Base-by-base conservation (phyloP, 2,113 vertebrate species). In the Ivindomyrus marchei region DNA sequence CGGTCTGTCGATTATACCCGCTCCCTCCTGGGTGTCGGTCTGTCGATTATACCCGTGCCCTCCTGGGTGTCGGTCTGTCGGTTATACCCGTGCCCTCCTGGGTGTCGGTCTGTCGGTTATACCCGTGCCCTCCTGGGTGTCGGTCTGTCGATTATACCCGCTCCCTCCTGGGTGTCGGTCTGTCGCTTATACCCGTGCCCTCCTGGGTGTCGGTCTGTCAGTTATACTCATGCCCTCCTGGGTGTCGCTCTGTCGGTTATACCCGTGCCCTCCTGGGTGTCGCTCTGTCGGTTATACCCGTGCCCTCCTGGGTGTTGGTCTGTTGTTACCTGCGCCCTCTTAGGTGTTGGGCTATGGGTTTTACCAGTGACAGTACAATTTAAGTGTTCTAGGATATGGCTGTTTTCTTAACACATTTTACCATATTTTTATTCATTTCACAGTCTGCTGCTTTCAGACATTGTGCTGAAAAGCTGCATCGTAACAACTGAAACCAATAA, bases 101-200 rank as follows among this genome's bases (percentile, higher is more conserved):
- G 52, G 13, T 2, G 19, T 27, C 0, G 17, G 3, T 3, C 52
- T 4, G 17, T 9, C 8, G 9, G 10, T 13, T 50, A 50, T 50
- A 50, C 49, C 11, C 11, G 0, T 0, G 49, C 2, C 49, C 49
- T 50, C 2, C 2, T 13, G 11, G 49, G 10, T 11, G 10, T 3
- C 11, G 0, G 0, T 47, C 11, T 3, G 10, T 50, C 0, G 1
- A 0, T 50, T 50, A 50, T 50, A 50, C 11, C 49, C 2, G 0
- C 10, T 2, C 1, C 19, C 53, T 56, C 53, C 4, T 24, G 53
- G 53, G 19, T 53, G 52, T 19, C 17, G 0, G 0, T 52, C 13
- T 1, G 0, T 52, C 1, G 0, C 1, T n/a, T 62, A 62, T 62
- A 10, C 24, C 56, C 21, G 6, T 0, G 5, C 2, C 56, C 19